These are phyloP conservation scores for Oreortyx pictus DNA, from an alignment of 2,797 vertebrate genomes.

Conservation along the genomic window DNA sequence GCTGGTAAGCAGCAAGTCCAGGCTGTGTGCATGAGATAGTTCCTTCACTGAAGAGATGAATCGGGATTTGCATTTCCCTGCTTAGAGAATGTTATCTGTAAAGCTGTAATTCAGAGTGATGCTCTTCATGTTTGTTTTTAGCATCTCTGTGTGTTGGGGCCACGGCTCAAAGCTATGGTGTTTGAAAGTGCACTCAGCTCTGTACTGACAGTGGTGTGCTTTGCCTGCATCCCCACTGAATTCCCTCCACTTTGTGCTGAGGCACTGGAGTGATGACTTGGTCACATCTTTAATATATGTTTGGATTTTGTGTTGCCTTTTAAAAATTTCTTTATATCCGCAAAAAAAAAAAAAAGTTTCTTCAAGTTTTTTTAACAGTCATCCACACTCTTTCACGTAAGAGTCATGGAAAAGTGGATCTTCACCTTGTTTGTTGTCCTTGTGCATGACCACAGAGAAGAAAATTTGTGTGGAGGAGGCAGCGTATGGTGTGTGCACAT, in stretches of 20 bases:
- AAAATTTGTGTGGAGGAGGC: slow-evolving; percentile 37
- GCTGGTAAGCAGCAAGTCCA: neutral
- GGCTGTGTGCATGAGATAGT: neutral
- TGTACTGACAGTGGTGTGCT: too few relatives aligned
- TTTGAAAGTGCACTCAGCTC: neutral
- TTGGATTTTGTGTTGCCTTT: neutral
- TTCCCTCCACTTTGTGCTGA: neutral
- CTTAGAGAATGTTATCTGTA: neutral
- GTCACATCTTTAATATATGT: slow-evolving; percentile 27
- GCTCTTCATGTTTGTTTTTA: neutral
- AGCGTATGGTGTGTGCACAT: neutral
- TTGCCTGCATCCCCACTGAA: too few relatives aligned
- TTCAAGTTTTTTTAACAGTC: neutral
- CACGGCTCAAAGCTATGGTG: neutral
- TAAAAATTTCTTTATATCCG: neutral
- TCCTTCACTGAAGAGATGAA: slow-evolving; percentile 11
- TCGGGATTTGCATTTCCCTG: neutral
- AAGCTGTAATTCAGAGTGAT: neutral
- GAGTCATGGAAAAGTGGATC: slow-evolving; percentile 38
- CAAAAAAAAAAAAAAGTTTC: neutral
- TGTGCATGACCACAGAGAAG: slow-evolving; percentile 62
- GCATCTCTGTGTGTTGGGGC: neutral
- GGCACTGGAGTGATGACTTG: neutral
- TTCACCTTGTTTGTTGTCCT: slow-evolving; percentile 36
- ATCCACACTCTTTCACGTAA: neutral